Percentiles rank a stretch among this genome's conserved stretches.
phyloP scores from a whole-genome alignment of 2,888 invertebrate species.

The Xestia c-nigrum region DNA sequence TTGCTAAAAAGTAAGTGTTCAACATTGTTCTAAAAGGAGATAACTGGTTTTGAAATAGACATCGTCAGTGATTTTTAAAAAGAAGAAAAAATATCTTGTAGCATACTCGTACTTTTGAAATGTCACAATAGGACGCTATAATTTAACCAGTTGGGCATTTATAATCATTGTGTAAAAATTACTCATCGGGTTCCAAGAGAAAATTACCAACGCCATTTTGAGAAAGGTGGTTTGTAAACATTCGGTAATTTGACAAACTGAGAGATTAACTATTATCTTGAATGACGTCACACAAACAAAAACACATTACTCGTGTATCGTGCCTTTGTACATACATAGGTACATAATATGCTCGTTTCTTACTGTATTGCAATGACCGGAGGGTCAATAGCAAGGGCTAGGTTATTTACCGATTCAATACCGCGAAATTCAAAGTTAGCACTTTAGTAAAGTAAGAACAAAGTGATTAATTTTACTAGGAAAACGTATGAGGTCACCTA shows the following conservation, averaged over 20 bases:
- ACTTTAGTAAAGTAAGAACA: neutral
- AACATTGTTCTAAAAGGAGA: neutral
- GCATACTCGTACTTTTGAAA: neutral
- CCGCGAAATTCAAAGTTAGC: neutral
- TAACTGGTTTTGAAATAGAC: slow-evolving; percentile 43
- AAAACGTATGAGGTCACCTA: neutral
- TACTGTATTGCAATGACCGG: neutral
- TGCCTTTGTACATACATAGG: neutral
- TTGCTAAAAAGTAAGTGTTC: slow-evolving; percentile 55
- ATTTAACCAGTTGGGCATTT: neutral
- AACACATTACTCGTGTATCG: neutral
- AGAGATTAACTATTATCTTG: slow-evolving; percentile 7
- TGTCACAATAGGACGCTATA: neutral
- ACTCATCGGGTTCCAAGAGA: neutral
- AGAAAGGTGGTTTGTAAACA: slow-evolving; percentile 8
- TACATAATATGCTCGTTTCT: neutral
- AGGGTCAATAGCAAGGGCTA: slow-evolving; percentile 8
- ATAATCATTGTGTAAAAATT: neutral
- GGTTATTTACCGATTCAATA: neutral
- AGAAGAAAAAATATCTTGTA: neutral
- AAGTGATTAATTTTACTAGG: neutral
- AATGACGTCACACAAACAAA: slow-evolving; percentile 27
- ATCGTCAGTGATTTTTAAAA: neutral
- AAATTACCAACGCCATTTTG: neutral
- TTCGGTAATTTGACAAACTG: neutral